Base-by-base conservation (phyloP, 2,888 invertebrate species). In the Thyatira batis region DNA sequence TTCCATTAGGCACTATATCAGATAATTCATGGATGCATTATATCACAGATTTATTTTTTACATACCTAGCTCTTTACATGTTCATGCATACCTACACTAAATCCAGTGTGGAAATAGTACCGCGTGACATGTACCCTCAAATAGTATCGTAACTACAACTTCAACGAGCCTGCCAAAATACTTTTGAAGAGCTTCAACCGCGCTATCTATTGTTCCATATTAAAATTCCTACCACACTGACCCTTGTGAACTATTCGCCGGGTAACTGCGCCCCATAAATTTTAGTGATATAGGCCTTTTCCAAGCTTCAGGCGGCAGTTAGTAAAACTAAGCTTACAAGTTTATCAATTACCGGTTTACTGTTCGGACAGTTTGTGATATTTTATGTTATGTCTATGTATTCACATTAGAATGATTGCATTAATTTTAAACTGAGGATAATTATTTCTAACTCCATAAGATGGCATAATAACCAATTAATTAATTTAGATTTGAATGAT, bases 261-360 rank as follows among this genome's bases (percentile, higher is more conserved):
- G 23, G 44, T 55, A 54, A 54, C 53, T 52, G 50, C 20, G 39
- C 45, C 23, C 55, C 59, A 57, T 65, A 65, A 65, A 63, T 65
- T 54, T 49, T 49, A 58, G 60, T 51, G 61, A 61, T 51, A 52
- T 48, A 63, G 61, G 60, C 52, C 55, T 45, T 57, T 50, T 57
- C 53, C 55, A 45, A 52, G 59, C 59, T 52, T 23, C 49, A 10
- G 11, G 48, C 45, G n/a, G 21, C 23, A n/a, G 21, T 45, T 55
- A 49, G 51, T 58, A 57, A 58, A 59, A 55, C 54, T 45, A 45
- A 20, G 45, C 45, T 51, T 57, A 54, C 55, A 56, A 65, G 60
- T 61, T 59, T 30, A 55, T 51, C 57, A 58, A 65, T 65, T 60
- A 65, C 54, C 54, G 54, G 58, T 57, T 51, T 57, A 49, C 49